Conservation (phyloP, 2,113 vertebrate genomes). For the Coptodon rendalli region DNA sequence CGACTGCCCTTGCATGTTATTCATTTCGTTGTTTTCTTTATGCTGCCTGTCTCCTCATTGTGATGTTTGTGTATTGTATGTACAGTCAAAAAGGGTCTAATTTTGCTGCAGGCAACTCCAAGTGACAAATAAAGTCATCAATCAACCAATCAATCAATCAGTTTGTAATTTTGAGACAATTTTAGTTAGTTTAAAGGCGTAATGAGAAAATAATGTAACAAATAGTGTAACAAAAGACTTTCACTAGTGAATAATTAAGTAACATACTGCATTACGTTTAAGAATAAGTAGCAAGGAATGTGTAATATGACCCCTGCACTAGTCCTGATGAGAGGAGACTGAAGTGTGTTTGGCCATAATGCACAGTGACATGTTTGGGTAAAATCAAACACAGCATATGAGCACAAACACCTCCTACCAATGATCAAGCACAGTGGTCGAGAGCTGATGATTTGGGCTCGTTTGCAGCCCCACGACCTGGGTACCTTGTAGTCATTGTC, state of each 20-base stretch:
- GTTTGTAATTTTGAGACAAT: not conserved
- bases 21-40: not conserved
- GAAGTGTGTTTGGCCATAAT: not conserved
- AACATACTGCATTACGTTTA: not conserved
- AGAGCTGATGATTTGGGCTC: not conserved
- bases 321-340: not conserved
- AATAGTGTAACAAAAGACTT: not conserved
- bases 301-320: not conserved
- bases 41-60: not conserved
- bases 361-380: not conserved
- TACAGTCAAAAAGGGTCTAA: not conserved
- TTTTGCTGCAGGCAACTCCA: not conserved
- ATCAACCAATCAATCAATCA: not conserved
- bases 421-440: not conserved
- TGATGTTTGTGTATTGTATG: not conserved
- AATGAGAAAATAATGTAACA: not conserved
- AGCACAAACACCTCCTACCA: not conserved
- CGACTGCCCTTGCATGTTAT: not conserved
- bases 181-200: not conserved
- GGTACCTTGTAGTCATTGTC: not conserved
- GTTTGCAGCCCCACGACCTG: not conserved
- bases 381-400: not conserved
- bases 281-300: not conserved
- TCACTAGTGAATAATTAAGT: not conserved
- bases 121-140: not conserved